These are phyloP conservation scores for Caenorhabditis becei DNA, from an alignment of 2,888 invertebrate species.

Conservation along the genomic window DNA sequence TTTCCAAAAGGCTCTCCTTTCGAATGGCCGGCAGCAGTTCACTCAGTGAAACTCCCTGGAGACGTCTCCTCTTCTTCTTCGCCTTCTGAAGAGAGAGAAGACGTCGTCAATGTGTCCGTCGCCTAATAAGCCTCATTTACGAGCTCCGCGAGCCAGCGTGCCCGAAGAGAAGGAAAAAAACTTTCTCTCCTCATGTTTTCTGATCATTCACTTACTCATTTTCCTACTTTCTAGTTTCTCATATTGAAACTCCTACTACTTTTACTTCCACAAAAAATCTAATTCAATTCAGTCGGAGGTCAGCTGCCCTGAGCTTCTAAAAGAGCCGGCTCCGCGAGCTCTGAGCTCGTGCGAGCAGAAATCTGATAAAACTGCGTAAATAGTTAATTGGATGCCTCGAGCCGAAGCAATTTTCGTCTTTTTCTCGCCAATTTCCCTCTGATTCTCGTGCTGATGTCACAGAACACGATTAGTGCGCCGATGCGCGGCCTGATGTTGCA, in stretches of 20 bases:
- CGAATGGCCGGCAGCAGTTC: not conserved
- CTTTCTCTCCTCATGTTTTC: conserved; percentile 39
- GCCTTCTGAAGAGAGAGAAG: conserved; percentile 31
- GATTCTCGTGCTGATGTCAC: not conserved
- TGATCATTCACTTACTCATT: conserved; percentile 32
- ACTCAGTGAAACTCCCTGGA: conserved; percentile 43
- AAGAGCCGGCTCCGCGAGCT: not conserved
- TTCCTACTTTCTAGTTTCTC: not conserved
- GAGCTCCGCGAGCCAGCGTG: too few species aligned
- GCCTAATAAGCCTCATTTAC: conserved; percentile 61
- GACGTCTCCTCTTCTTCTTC: conserved; percentile 21
- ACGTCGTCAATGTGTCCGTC: conserved; percentile 45
- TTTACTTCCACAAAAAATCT: too few species aligned
- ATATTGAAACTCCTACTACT: too few species aligned
- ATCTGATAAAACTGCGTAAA: conserved; percentile 56
- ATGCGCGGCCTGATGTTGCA: not conserved
- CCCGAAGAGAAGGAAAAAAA: conserved; percentile 5
- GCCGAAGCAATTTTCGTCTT: not conserved
- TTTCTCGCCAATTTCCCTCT: not conserved
- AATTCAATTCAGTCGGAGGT: conserved; percentile 27
- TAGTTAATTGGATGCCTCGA: conserved; percentile 47
- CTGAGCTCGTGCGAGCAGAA: conserved; percentile 25
- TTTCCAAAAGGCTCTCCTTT: not conserved
- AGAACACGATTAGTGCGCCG: conserved; percentile 28
- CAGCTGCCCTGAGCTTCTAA: not conserved